Base-by-base conservation (phyloP, 92 coral and sea anemone genomes). In the Epizoanthus scotinus region DNA sequence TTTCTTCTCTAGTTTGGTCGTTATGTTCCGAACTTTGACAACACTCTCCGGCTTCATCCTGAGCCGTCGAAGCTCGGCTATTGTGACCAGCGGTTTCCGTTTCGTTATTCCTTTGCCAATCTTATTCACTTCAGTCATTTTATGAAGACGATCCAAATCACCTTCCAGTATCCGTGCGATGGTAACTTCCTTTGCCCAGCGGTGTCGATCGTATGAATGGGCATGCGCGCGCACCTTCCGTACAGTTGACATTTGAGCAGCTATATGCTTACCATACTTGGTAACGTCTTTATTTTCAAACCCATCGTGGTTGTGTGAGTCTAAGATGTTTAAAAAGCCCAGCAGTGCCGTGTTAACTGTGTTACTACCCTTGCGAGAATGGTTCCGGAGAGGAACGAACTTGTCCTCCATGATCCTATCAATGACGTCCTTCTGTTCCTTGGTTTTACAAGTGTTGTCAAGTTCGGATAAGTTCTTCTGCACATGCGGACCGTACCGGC, bases 171-270 rank as follows among this genome's bases (percentile, higher is more conserved):
- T 64, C 63, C 97, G 87, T 62, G 90, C 79, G 2, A 93, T 62
- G 12, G 84, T 85, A 28, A 68, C 72, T 58, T 90, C 97, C 72
- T 88, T 90, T 12, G 97, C 97, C 97, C 97, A 93, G n/a, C 84
- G 82, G 70, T 64, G 59, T 8, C 94, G 82, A 3, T 15, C n/a
- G 77, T 85, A 87, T 3, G 22, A 75, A 52, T 87, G 77, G 14
- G 90, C 84, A 28, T 57, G 84, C 58, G 82, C 71, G 53, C 90
- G 87, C 20, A 93, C 31, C 8, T 65, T 17, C 5, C 97, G 90
- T 17, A 87, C 83, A 9, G 52, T 52, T 20, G 87, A 73, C 57
- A 93, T 60, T 31, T 71, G 87, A 34, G 91, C 79, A 9, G 94
- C 97, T 53, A 87, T 73, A 27, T 87, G 82, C 3, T 56, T 61